Evolutionary conservation across 1,140 invertebrate species (phyloP).

Genomic region (Polypedilum pembai): DNA sequence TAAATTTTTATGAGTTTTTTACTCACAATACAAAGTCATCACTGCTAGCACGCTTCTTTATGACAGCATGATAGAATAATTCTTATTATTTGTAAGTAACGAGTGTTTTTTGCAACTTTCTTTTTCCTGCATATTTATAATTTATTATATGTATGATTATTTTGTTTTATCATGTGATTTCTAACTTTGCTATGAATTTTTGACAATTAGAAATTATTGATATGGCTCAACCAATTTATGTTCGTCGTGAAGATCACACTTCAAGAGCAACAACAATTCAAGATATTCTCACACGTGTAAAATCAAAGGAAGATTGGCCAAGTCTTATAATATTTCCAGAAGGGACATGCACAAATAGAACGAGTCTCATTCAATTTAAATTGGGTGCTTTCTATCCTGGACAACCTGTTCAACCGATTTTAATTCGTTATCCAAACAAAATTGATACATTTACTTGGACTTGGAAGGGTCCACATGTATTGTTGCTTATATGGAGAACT

Average conservation of each 20-base stretch:
- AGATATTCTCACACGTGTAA: constrained; percentile 79
- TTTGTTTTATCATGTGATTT: constrained; percentile 14
- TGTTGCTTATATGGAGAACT: constrained; percentile 82
- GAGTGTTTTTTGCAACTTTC: constrained; percentile 7
- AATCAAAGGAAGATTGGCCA: constrained; percentile 81
- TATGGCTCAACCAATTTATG: constrained; percentile 90
- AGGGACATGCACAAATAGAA: constrained; percentile 91
- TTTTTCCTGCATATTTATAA: constrained; percentile 25
- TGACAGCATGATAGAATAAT: not conserved
- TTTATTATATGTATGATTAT: constrained; percentile 24
- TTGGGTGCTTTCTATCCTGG: constrained; percentile 87
- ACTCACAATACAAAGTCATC: not conserved
- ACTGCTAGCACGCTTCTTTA: not conserved
- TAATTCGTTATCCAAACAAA: constrained; percentile 85
- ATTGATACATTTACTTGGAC: constrained; percentile 93
- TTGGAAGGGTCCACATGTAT: constrained; percentile 94
- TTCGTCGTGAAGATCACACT: constrained; percentile 84
- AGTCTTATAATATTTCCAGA: constrained; percentile 93
- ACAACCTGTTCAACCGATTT: constrained; percentile 89
- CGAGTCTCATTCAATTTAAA: constrained; percentile 91
- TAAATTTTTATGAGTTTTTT: not conserved
- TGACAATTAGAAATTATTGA: constrained; percentile 68
- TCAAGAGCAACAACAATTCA: constrained; percentile 85
- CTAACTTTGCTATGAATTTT: constrained; percentile 34
- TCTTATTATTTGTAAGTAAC: not conserved